Evolutionary conservation across 2,888 invertebrate species (phyloP), one percentile per base, ranked within the genome.

Genomic region (Pristionchus fissidentatus): DNA sequence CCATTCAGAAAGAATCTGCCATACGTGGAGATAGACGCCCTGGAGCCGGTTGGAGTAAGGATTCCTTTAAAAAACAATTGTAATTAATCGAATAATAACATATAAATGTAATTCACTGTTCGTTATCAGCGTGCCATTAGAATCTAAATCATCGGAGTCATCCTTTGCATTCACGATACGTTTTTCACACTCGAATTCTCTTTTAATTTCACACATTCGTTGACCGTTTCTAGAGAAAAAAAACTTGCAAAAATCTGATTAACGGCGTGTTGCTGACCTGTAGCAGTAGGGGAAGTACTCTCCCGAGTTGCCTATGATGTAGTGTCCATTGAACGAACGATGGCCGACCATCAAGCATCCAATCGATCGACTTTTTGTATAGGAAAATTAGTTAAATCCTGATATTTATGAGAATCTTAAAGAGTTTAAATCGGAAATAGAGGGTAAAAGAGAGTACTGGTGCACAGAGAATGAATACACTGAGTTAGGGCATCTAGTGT

Each of bases 201-300:
- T n/a, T n/a, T n/a, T n/a, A n/a, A n/a, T n/a, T n/a, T n/a, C n/a
- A n/a, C n/a, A n/a, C 46, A 46, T 46, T 46, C 46, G 10, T 8
- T 46, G 15, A 10, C 7, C 10, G 46, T 46, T 10, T 10, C 46
- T 10, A 46, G 46, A 46, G 15, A 10, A 46, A 15, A 46, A 10
- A 46, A 46, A 46, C 15, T 46, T 46, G 46, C 10, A 15, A 15
- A 8, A 15, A 55, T 55, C 55, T 4, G n/a, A n/a, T n/a, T n/a
- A n/a, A n/a, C n/a, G n/a, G n/a, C n/a, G n/a, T n/a, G n/a, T n/a
- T n/a, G n/a, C n/a, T n/a, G 8, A 77, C 75, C 75, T 46, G 49
- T 77, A 77, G 49, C 75, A 77, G 35, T 77, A 77, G 8, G 75
- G 75, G 49, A 77, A 77, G 49, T 77, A 77, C 49, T 77, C 75